Conservation (phyloP, 1,140 invertebrate genomes). For the Cyphomyrmex costatus region DNA sequence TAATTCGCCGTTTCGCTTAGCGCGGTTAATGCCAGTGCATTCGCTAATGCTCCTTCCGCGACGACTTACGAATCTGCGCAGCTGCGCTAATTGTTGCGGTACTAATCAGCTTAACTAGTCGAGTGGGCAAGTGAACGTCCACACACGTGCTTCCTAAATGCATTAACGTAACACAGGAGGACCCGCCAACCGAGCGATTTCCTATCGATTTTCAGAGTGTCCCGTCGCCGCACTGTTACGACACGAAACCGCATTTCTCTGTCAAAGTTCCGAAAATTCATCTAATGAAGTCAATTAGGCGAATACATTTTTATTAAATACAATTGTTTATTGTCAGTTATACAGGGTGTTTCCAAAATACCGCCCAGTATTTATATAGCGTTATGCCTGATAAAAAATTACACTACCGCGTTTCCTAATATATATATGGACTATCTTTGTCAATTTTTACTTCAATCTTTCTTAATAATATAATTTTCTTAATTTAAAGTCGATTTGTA, state of each 20-base stretch:
- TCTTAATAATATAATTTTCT: background rate
- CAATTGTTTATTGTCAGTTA: background rate
- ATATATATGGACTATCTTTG: background rate
- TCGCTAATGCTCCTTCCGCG: conserved; percentile 49
- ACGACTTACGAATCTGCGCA: conserved; percentile 60
- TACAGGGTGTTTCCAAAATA: too few species aligned
- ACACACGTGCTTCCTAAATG: conserved; percentile 56
- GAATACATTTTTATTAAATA: background rate
- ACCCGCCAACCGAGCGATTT: conserved; percentile 33
- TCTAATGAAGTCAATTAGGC: background rate
- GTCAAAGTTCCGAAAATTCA: background rate
- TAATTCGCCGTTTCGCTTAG: conserved; percentile 54
- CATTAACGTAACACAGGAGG: conserved; percentile 53
- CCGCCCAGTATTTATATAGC: too few species aligned
- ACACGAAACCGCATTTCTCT: background rate
- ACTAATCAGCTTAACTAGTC: conserved; percentile 63
- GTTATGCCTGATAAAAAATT: too few species aligned
- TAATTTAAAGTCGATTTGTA: background rate
- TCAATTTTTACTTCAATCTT: background rate
- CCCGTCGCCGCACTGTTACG: background rate
- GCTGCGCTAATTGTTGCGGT: conserved; percentile 59
- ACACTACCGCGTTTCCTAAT: too few species aligned
- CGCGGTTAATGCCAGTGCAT: conserved; percentile 41
- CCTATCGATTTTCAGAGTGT: conserved; percentile 46
- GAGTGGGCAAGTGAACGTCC: conserved; percentile 43